These are phyloP conservation scores for Ispidina picta DNA, from an alignment of 2,797 vertebrate species.

Conservation along the genomic window DNA sequence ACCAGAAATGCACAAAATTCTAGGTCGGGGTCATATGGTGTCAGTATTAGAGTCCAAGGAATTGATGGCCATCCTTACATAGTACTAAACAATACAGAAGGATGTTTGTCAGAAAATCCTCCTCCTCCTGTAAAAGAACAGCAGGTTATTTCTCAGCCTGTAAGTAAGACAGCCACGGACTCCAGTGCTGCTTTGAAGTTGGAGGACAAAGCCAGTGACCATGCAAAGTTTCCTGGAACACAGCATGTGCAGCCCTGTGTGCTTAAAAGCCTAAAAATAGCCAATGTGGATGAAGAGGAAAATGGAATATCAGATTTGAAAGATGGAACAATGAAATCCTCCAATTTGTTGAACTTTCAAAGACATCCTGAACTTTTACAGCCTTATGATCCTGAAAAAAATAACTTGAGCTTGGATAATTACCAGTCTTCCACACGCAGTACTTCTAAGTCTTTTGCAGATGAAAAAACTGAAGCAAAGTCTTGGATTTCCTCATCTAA, in stretches of 20 bases:
- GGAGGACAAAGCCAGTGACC: conserved; percentile 60
- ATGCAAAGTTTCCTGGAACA: conserved; percentile 73
- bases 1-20: conserved; percentile 74
- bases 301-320: conserved; percentile 69
- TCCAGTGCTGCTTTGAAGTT: conserved; percentile 78
- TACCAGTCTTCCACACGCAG: conserved; percentile 68
- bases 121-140: conserved; percentile 58
- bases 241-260: conserved; percentile 74
- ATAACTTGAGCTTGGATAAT: conserved; percentile 74
- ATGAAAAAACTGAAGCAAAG: conserved; percentile 52
- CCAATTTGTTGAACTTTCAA: conserved; percentile 89
- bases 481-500: conserved; percentile 73
- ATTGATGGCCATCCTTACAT: conserved; percentile 97
- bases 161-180: conserved; percentile 76
- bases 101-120: conserved; percentile 60
- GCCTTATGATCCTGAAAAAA: conserved; percentile 90
- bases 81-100: conserved; percentile 94
- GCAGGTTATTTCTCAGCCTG: conserved; percentile 48
- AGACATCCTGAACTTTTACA: conserved; percentile 91
- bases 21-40: conserved; percentile 88
- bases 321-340: conserved; percentile 75
- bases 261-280: conserved; percentile 76
- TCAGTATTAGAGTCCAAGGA: conserved; percentile 97
- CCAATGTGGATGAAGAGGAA: conserved; percentile 69
- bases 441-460: conserved; percentile 58